A percentile compares a stretch with the other conserved stretches of the same genome.
These are phyloP conservation scores for Drosophila hamatofila DNA, from an alignment of 2,888 invertebrate genomes.

Conservation along the genomic window DNA sequence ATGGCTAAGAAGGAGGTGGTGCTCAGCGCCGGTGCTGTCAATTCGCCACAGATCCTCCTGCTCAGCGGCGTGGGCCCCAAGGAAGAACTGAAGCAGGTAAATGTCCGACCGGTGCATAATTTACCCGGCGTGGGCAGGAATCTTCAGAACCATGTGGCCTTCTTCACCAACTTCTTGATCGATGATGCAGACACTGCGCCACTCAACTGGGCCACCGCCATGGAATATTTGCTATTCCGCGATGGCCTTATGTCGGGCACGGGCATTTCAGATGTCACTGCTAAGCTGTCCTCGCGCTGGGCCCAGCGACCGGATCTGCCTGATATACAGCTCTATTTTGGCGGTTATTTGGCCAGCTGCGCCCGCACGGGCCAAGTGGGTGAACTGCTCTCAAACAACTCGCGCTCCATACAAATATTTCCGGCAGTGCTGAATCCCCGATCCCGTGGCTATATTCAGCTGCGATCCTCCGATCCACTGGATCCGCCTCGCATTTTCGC, in stretches of 20 bases:
- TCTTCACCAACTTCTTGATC: conserved; percentile 91
- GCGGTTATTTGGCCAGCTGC: conserved; percentile 94
- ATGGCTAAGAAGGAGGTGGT: conserved; percentile 94
- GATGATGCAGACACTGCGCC: conserved; percentile 94
- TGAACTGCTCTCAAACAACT: conserved; percentile 89
- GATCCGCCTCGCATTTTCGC: conserved; percentile 94
- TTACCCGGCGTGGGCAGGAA: conserved; percentile 93
- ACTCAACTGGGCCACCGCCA: conserved; percentile 96
- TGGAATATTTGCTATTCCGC: conserved; percentile 94
- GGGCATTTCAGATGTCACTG: conserved; percentile 94
- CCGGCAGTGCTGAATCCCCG: conserved; percentile 94
- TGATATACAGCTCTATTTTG: conserved; percentile 94
- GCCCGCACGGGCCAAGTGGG: conserved; percentile 95
- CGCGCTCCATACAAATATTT: conserved; percentile 90
- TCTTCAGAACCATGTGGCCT: conserved; percentile 94
- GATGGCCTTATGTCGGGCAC: conserved; percentile 96
- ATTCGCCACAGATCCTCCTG: conserved; percentile 96
- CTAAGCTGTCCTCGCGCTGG: conserved; percentile 92
- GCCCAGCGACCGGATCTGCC: conserved; percentile 91
- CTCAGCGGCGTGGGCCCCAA: conserved; percentile 95
- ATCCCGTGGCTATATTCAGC: conserved; percentile 91
- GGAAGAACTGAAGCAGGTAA: conserved; percentile 88
- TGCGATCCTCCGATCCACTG: conserved; percentile 92
- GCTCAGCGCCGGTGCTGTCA: conserved; percentile 92
- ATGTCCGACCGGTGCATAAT: conserved; percentile 89